phyloP scores from a whole-genome alignment of 2,888 invertebrate species.

The Drosophila suboccidentalis region DNA sequence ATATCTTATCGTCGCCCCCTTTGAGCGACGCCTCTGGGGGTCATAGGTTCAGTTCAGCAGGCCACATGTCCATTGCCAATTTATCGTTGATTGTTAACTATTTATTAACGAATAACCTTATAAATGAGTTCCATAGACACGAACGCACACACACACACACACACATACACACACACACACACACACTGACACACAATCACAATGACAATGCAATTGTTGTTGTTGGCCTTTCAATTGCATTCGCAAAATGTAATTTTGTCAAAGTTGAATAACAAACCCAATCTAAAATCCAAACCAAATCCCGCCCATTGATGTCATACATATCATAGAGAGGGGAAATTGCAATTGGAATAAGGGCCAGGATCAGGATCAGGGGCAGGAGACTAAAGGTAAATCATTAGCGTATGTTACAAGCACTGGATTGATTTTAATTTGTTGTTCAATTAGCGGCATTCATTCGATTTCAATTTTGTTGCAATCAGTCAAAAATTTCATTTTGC shows the following conservation, averaged over 20 bases:
- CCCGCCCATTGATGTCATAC: background rate
- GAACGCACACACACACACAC: conserved; percentile 14
- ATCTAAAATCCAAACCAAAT: conserved; percentile 1
- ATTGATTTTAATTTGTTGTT: conserved; percentile 78
- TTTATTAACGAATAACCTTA: conserved; percentile 77
- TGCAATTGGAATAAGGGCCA: background rate
- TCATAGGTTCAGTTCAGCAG: conserved; percentile 23
- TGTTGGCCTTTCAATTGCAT: conserved; percentile 52
- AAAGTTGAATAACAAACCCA: conserved; percentile 53
- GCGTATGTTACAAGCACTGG: conserved; percentile 36
- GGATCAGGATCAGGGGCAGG: no score
- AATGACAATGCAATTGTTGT: conserved; percentile 26
- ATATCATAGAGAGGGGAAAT: background rate
- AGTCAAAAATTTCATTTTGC: conserved; percentile 42
- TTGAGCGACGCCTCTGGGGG: conserved; percentile 27
- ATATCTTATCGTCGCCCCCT: background rate
- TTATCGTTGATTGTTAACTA: conserved; percentile 77
- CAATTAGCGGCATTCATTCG: conserved; percentile 71
- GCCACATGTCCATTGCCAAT: conserved; percentile 62
- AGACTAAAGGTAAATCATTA: conserved; percentile 39
- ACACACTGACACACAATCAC: conserved; percentile 5
- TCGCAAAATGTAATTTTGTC: conserved; percentile 62
- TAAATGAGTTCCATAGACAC: conserved; percentile 52
- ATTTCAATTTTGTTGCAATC: conserved; percentile 53
- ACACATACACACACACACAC: conserved; percentile 7